These are phyloP conservation scores for Homarus gammarus DNA, from an alignment of 2,888 invertebrate genomes.

Conservation along the genomic window DNA sequence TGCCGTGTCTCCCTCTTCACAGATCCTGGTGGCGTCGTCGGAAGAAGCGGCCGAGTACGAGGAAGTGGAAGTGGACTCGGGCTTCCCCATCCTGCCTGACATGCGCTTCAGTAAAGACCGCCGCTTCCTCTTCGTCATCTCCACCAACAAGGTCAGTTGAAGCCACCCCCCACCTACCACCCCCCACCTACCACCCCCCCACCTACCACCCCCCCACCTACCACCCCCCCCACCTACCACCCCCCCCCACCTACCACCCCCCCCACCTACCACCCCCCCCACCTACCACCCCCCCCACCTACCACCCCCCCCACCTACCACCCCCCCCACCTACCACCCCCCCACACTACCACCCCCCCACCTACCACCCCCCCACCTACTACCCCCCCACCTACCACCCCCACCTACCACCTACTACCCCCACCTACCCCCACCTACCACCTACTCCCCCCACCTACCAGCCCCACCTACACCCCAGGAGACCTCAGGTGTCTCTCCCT, in stretches of 20 bases:
- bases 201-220: too few relatives aligned
- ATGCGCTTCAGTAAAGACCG: constrained; percentile 90
- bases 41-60: constrained; percentile 89
- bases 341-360: not conserved
- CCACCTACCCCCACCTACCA: too few relatives aligned
- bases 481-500: not conserved
- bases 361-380: not conserved
- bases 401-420: too few relatives aligned
- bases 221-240: not conserved
- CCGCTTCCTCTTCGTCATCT: constrained; percentile 91
- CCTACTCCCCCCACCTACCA: not conserved
- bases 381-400: not conserved
- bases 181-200: too few relatives aligned
- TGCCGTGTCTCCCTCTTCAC: constrained; percentile 78
- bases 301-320: not conserved
- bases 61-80: constrained; percentile 88
- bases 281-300: not conserved
- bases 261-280: too few relatives aligned
- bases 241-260: too few relatives aligned
- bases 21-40: constrained; percentile 85
- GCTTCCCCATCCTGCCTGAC: constrained; percentile 89
- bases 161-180: not conserved
- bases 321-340: not conserved
- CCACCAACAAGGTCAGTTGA: constrained; percentile 85
- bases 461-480: not conserved